phyloP scores from a whole-genome alignment of 2,797 vertebrate species.

The Bovichtus variegatus region DNA sequence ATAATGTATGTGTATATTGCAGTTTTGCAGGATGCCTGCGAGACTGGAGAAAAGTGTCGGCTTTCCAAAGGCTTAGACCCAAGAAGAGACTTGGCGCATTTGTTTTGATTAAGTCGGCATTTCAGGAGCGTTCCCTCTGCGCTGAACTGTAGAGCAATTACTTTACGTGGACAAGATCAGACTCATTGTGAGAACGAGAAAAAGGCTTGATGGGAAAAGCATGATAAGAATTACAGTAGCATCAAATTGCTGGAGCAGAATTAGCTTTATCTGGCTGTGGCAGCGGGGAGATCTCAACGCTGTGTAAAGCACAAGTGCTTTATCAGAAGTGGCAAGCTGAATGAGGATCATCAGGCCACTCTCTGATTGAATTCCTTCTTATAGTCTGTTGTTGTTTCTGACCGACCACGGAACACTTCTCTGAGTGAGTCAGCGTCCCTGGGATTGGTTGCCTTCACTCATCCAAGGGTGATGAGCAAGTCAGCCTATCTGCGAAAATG shows the following conservation, averaged over 20 bases:
- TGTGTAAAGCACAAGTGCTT: slow-evolving; percentile 65
- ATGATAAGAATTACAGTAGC: slow-evolving; percentile 59
- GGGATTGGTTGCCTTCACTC: slow-evolving; percentile 67
- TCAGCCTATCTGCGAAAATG: slow-evolving; percentile 66
- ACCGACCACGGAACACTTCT: slow-evolving; percentile 48
- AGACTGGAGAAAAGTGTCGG: slow-evolving; percentile 46
- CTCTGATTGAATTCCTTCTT: slow-evolving; percentile 76
- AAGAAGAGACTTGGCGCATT: slow-evolving; percentile 46
- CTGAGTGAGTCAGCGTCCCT: slow-evolving; percentile 62
- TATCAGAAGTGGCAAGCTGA: slow-evolving; percentile 76
- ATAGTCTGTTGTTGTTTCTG: slow-evolving; percentile 64
- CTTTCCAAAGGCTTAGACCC: slow-evolving; percentile 46
- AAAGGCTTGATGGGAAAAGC: slow-evolving; percentile 57
- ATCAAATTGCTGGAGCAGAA: slow-evolving; percentile 54
- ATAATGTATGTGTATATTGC: slow-evolving; percentile 82
- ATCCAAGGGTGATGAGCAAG: slow-evolving; percentile 69
- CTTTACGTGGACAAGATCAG: slow-evolving; percentile 61
- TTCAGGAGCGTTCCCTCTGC: slow-evolving; percentile 52
- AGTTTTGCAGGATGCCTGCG: slow-evolving; percentile 68
- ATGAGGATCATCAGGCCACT: slow-evolving; percentile 72
- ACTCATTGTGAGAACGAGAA: slow-evolving; percentile 42
- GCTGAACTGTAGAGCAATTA: slow-evolving; percentile 66
- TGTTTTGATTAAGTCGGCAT: slow-evolving; percentile 74
- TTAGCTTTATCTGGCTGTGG: slow-evolving; percentile 57
- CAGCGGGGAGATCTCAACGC: slow-evolving; percentile 26